A percentile compares a stretch with the other conserved stretches of the same genome.
These are phyloP conservation scores for Pilophorus perplexus DNA, from an alignment of 2,888 invertebrate species.

Conservation along the genomic window DNA sequence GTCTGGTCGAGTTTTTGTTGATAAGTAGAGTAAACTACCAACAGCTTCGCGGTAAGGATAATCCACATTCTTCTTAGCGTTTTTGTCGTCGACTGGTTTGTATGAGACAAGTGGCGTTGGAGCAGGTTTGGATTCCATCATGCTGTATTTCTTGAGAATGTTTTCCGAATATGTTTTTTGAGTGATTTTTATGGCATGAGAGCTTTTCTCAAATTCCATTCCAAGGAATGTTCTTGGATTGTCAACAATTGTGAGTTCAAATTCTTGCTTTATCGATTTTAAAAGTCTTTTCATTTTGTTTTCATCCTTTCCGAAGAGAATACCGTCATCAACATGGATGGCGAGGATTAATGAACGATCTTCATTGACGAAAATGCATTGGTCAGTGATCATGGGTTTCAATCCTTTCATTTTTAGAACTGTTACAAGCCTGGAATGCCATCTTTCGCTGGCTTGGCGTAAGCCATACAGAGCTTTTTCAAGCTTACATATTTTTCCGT, in stretches of 20 bases:
- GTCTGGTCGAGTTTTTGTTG: conserved; percentile 25
- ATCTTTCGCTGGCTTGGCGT: conserved; percentile 4
- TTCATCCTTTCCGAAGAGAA: no score
- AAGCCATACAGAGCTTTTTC: conserved; percentile 27
- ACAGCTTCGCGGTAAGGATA: conserved; percentile 21
- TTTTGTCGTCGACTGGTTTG: no score
- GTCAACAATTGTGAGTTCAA: conserved; percentile 2
- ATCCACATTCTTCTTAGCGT: no score
- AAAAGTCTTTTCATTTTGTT: conserved; percentile 2
- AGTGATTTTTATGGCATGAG: background rate
- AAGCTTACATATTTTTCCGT: conserved; percentile 28
- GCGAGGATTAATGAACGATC: conserved; percentile 10
- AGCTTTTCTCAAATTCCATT: background rate
- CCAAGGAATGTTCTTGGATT: conserved; percentile 13
- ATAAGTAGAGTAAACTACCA: conserved; percentile 19
- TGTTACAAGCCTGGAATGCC: background rate
- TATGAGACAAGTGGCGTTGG: conserved; percentile 14
- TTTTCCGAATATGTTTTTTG: conserved; percentile 15
- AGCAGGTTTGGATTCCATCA: background rate
- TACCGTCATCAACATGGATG: conserved; percentile 23
- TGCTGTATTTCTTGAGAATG: background rate
- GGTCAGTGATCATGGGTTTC: conserved; percentile 12
- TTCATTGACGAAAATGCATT: conserved; percentile 24
- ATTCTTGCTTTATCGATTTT: background rate
- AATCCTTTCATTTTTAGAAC: conserved; percentile 15